Conservation (phyloP, 2,888 invertebrate genomes). For the Steinernema hermaphroditum region DNA sequence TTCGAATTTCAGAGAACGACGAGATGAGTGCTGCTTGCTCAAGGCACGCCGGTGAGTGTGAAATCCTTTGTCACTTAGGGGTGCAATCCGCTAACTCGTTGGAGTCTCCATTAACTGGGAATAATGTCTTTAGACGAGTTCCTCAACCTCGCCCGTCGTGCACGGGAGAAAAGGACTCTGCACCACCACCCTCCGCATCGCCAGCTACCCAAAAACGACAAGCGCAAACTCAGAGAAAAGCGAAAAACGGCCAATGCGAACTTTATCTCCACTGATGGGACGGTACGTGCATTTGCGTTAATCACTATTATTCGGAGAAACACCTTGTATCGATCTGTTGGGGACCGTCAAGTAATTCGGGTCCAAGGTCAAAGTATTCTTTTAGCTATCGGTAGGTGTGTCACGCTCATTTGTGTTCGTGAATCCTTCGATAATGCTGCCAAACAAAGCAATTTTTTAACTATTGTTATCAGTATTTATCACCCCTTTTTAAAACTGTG, state of each 20-base stretch:
- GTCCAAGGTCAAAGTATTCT: too few relatives aligned
- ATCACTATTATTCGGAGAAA: too few relatives aligned
- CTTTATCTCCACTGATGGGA: constrained; percentile 42
- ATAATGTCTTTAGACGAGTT: background rate
- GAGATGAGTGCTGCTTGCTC: constrained; percentile 26
- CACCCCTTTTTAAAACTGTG: too few relatives aligned
- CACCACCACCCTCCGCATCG: constrained; percentile 43
- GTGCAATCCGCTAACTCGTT: background rate
- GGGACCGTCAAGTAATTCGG: too few relatives aligned
- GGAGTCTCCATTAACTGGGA: background rate
- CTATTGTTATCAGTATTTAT: too few relatives aligned
- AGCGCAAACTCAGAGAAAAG: constrained; percentile 43
- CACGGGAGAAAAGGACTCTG: constrained; percentile 36
- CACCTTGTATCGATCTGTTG: too few relatives aligned
- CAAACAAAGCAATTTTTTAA: too few relatives aligned
- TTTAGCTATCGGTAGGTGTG: too few relatives aligned
- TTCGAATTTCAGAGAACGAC: background rate
- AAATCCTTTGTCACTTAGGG: background rate
- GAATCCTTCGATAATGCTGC: too few relatives aligned
- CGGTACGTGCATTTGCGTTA: too few relatives aligned
- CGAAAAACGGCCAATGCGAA: constrained; percentile 36
- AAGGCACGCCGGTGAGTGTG: constrained; percentile 4
- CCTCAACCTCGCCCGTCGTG: constrained; percentile 1
- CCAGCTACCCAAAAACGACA: constrained; percentile 26
- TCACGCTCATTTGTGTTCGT: too few relatives aligned